Percentiles rank a stretch among this genome's conserved stretches.
These are phyloP conservation scores for Pentamera pediparva DNA, from an alignment of 53 echinoderm and acorn worm species.

Conservation along the genomic window DNA sequence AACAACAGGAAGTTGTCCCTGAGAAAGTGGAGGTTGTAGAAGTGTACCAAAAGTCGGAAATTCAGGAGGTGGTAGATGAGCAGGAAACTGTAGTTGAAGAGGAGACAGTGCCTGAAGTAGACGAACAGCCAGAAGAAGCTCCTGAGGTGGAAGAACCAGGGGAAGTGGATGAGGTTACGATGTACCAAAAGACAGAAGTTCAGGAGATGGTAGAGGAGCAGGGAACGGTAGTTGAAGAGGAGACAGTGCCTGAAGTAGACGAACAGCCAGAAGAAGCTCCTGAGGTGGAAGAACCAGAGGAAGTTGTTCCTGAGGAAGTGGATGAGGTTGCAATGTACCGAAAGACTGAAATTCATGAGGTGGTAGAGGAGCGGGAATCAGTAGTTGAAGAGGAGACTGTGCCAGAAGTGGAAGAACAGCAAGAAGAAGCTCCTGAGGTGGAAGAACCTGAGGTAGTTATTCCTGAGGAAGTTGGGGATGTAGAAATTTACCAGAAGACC, in stretches of 20 bases:
- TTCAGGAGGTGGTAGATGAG: slow-evolving; percentile 8
- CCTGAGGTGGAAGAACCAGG: not conserved
- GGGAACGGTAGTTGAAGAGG: not conserved
- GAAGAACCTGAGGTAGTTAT: too few species aligned
- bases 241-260: not conserved
- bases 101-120: not conserved
- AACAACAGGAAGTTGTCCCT: slow-evolving; percentile 6
- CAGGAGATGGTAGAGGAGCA: not conserved
- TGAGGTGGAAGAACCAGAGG: too few species aligned
- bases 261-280: too few species aligned
- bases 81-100: slow-evolving; percentile 12
- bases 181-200: not conserved
- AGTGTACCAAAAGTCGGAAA: slow-evolving; percentile 16
- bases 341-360: slow-evolving; percentile 15
- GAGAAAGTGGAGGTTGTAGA: not conserved
- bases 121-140: not conserved
- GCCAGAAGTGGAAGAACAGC: too few species aligned
- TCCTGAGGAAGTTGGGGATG: too few species aligned
- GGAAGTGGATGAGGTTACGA: not conserved
- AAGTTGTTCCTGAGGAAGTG: not conserved
- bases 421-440: too few species aligned
- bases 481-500: too few species aligned
- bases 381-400: not conserved
- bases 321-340: slow-evolving; percentile 12
- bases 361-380: not conserved